A percentile compares a stretch with the other conserved stretches of the same genome.
Conservation (phyloP, 2,113 vertebrate genomes). For the Columba livia region DNA sequence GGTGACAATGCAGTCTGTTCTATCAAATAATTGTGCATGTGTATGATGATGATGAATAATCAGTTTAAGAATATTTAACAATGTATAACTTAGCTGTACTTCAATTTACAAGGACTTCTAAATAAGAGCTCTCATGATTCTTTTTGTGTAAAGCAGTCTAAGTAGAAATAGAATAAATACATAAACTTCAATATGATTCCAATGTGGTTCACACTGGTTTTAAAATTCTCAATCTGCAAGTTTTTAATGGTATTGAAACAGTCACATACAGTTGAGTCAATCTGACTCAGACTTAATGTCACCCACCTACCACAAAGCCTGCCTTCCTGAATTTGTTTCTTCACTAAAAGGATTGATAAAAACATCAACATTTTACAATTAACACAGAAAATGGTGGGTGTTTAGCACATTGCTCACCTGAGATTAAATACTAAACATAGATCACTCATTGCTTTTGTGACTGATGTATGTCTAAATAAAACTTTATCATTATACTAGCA, state of each 20-base stretch:
- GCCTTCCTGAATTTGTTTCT: neutral
- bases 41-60: neutral
- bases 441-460: neutral
- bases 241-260: neutral
- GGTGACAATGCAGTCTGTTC: neutral
- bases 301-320: neutral
- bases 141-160: neutral
- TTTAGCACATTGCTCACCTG: neutral
- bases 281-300: neutral
- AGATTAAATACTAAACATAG: neutral
- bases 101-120: neutral
- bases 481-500: neutral
- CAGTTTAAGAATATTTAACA: neutral
- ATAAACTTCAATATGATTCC: neutral
- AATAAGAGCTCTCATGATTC: neutral
- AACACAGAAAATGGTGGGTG: neutral
- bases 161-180: neutral
- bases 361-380: neutral
- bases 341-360: neutral
- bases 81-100: neutral
- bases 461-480: neutral
- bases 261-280: neutral
- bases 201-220: neutral
- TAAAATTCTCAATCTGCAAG: neutral
- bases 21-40: neutral